These are phyloP conservation scores for Sinodicranocentrus sp. DNA, from an alignment of 2,888 invertebrate species.

Conservation along the genomic window DNA sequence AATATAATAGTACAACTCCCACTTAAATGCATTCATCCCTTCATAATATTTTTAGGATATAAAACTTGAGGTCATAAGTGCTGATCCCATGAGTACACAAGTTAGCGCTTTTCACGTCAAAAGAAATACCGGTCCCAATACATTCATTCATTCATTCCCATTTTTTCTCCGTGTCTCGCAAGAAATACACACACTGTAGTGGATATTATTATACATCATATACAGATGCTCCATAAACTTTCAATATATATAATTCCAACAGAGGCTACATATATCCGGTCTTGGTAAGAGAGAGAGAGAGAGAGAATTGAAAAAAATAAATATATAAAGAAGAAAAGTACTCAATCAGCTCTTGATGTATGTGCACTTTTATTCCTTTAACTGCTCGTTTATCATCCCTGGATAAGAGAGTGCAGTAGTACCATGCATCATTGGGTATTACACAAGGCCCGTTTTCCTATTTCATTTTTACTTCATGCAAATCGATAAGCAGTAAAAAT, in stretches of 20 bases:
- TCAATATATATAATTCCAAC: too few species aligned
- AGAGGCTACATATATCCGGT: too few species aligned
- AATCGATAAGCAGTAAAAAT: constrained; percentile 43
- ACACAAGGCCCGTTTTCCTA: constrained; percentile 9
- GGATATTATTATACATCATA: too few species aligned
- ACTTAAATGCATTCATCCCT: constrained; percentile 60
- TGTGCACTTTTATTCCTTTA: constrained; percentile 60
- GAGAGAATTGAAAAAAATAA: constrained; percentile 37
- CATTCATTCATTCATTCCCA: constrained; percentile 66
- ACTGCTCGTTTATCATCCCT: constrained; percentile 61
- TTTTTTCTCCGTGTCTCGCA: constrained; percentile 36
- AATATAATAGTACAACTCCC: constrained; percentile 56
- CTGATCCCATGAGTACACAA: constrained; percentile 67
- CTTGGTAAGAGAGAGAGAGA: background rate
- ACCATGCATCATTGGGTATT: constrained; percentile 16
- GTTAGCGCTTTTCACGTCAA: constrained; percentile 62
- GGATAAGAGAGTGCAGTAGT: constrained; percentile 7
- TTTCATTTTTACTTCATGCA: constrained; percentile 35
- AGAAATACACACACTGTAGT: background rate
- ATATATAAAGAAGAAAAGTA: constrained; percentile 30
- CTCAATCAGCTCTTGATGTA: constrained; percentile 64
- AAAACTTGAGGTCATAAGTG: constrained; percentile 67
- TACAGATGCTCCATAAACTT: too few species aligned
- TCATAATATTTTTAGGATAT: constrained; percentile 49
- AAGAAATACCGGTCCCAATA: constrained; percentile 66